A percentile compares a stretch with the other conserved stretches of the same genome.
phyloP scores from a whole-genome alignment of 2,888 invertebrate genomes.

The Sminthurinus aureus region DNA sequence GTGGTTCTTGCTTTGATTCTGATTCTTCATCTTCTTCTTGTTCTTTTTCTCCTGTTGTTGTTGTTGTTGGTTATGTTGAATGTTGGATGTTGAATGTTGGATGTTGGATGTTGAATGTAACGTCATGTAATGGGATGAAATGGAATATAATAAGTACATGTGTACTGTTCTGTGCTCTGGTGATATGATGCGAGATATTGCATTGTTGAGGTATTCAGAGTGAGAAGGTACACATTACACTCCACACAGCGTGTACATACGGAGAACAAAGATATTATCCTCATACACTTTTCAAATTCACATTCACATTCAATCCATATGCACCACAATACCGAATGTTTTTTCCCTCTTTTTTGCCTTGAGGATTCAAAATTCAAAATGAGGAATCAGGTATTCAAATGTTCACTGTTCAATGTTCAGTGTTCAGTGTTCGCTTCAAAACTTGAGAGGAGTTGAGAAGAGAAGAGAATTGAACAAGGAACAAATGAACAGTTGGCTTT shows the following conservation, averaged over 20 bases:
- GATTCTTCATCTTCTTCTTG: too few species aligned
- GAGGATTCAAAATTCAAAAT: background rate
- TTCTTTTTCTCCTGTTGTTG: background rate
- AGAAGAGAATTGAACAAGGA: background rate
- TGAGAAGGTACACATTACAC: slow-evolving; percentile 5
- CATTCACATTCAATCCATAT: slow-evolving; percentile 13
- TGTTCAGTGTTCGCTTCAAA: background rate
- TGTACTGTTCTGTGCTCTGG: too few species aligned
- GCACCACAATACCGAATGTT: slow-evolving; percentile 12
- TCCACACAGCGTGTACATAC: background rate
- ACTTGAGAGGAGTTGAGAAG: background rate
- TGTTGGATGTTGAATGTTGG: background rate
- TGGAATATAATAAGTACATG: slow-evolving; percentile 10
- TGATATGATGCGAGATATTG: slow-evolving; percentile 14
- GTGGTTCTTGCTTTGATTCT: background rate
- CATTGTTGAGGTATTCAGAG: slow-evolving; percentile 21
- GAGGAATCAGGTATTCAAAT: slow-evolving; percentile 15
- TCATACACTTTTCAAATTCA: too few species aligned
- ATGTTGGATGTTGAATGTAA: background rate
- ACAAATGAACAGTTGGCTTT: slow-evolving; percentile 5
- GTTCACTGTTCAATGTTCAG: background rate
- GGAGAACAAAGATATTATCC: too few species aligned
- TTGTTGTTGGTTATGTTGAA: slow-evolving; percentile 15
- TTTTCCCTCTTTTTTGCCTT: slow-evolving; percentile 17
- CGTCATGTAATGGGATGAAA: too few species aligned